Base-by-base conservation (phyloP, 2,113 vertebrate genomes). In the Maccullochella peelii region DNA sequence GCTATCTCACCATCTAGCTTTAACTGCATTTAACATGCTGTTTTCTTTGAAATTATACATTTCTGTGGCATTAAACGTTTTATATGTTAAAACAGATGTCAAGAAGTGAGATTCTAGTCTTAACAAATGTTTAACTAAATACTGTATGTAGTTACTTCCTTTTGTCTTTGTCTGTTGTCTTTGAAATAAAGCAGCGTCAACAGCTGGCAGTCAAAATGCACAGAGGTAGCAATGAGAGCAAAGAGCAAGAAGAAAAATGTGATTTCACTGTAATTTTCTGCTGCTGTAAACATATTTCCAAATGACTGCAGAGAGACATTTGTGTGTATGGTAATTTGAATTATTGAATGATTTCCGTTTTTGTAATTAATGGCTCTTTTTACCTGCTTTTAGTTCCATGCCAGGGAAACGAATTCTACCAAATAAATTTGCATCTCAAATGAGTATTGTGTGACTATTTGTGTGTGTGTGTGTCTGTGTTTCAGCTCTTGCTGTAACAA, bases 401-500 rank as follows among this genome's bases (percentile, higher is more conserved):
- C 30, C 11, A 12, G 61, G 12, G 44, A 52, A 36, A 57, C 9
- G 0, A 75, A 38, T 25, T 38, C 21, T 27, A 10, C 12, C 18
- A 49, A 38, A 63, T 1, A 2, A 1, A 52, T 73, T 33, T 27
- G 59, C 73, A 70, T 82, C 71, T 73, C n/a, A 36, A 25, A 25
- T 61, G 27, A 47, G 33, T 49, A 0, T 0, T 40, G 14, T 89
- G 20, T n/a, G n/a, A n/a, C n/a, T n/a, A n/a, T 86, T 33, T 82
- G 44, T 85, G 65, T 91, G 63, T 89, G 30, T 33, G 65, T 91
- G 63, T 89, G 30, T 33, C 61, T 91, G 63, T 89, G 40, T 83
- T 91, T 72, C 77, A 99, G 98, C 95, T 4, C 92, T 99, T 59
- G 95, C 96, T 0, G 89, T 91, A 44, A 97, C 96, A 0, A 97